A percentile compares a stretch with the other conserved stretches of the same genome.
These are phyloP conservation scores for Rosalia funebris DNA, from an alignment of 2,888 invertebrate genomes.

Conservation along the genomic window DNA sequence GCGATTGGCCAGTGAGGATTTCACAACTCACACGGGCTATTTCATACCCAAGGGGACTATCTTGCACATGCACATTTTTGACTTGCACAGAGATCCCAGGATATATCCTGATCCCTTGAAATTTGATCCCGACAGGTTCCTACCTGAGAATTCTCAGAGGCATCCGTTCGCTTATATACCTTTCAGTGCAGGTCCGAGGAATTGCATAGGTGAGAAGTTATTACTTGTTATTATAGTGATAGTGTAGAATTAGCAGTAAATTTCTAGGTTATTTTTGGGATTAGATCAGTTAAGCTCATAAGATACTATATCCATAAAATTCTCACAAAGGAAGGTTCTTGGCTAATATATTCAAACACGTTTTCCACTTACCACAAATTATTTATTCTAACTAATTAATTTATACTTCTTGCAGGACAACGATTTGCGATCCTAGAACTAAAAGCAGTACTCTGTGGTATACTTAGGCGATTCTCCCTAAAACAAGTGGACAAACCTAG, in stretches of 20 bases:
- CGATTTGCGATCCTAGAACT: constrained; percentile 74
- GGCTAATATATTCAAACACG: too few species aligned
- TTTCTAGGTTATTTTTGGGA: too few species aligned
- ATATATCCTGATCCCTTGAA: constrained; percentile 72
- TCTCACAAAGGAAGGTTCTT: not conserved
- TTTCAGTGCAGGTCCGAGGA: constrained; percentile 74
- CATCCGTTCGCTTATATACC: constrained; percentile 75
- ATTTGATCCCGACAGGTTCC: constrained; percentile 78
- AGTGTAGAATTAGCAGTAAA: too few species aligned
- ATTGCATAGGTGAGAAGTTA: constrained; percentile 79
- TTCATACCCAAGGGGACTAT: constrained; percentile 66
- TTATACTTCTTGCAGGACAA: constrained; percentile 65
- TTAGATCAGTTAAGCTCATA: too few species aligned
- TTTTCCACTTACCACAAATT: too few species aligned
- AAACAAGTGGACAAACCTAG: constrained; percentile 64
- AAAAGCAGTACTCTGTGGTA: constrained; percentile 68
- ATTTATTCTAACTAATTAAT: not conserved
- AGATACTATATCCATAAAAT: too few species aligned
- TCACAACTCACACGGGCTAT: constrained; percentile 46
- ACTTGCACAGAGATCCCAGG: constrained; percentile 72
- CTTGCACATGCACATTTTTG: constrained; percentile 70
- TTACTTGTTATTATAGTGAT: too few species aligned
- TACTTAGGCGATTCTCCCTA: constrained; percentile 67
- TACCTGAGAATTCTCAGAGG: constrained; percentile 68
- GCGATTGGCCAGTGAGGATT: constrained; percentile 48